Evolutionary conservation across 1,140 invertebrate species (phyloP).

Genomic region (Drosophila busckii): DNA sequence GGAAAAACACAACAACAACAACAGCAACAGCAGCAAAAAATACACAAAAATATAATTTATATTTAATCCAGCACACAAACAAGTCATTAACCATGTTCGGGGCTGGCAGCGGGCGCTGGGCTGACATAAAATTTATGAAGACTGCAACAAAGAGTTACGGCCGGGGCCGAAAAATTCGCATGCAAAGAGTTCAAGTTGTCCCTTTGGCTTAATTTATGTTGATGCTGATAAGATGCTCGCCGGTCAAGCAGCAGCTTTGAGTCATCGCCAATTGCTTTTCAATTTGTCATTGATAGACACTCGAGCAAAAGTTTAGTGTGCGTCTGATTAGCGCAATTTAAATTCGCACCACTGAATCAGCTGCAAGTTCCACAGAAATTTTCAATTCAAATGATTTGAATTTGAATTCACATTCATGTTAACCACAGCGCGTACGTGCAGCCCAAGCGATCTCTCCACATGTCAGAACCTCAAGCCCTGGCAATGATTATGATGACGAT

Average conservation of each 20-base stretch:
- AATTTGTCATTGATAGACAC: constrained; percentile 55
- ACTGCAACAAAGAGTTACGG: constrained; percentile 68
- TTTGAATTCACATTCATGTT: constrained; percentile 57
- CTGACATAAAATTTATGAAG: constrained; percentile 64
- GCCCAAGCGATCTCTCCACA: constrained; percentile 7
- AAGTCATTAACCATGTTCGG: constrained; percentile 65
- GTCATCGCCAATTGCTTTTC: constrained; percentile 29
- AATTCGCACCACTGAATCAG: constrained; percentile 53
- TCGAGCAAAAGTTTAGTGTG: constrained; percentile 8
- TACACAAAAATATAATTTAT: constrained; percentile 68
- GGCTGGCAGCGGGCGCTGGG: not conserved
- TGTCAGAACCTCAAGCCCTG: constrained; percentile 11
- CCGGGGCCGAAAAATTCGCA: constrained; percentile 18
- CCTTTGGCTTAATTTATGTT: constrained; percentile 56
- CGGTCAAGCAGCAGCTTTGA: too few relatives aligned
- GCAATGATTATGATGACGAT: constrained; percentile 22
- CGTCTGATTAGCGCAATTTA: constrained; percentile 31
- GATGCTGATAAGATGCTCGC: constrained; percentile 64
- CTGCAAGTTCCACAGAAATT: constrained; percentile 43
- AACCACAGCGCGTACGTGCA: constrained; percentile 60
- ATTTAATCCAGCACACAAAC: constrained; percentile 67
- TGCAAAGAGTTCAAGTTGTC: constrained; percentile 22
- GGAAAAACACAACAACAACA: too few relatives aligned
- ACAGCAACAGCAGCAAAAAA: too few relatives aligned
- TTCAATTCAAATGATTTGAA: constrained; percentile 46